These are phyloP conservation scores for Struthidea cinerea DNA, from an alignment of 2,113 vertebrate genomes.

Conservation along the genomic window DNA sequence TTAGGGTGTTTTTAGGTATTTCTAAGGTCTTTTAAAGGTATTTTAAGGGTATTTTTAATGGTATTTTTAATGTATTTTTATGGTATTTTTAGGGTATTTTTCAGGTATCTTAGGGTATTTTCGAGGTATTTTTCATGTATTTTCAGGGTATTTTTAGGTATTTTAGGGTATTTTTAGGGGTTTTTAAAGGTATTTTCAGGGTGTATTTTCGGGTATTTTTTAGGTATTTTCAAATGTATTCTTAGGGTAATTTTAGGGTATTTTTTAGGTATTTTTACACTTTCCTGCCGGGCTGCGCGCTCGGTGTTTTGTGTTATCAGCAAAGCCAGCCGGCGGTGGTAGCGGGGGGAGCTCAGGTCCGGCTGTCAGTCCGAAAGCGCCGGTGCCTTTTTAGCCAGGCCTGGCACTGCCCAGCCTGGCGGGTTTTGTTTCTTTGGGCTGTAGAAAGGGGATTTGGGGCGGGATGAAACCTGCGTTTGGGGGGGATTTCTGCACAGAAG, in stretches of 20 bases:
- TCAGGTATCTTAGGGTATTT: no score
- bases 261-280: not conserved
- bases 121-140: not conserved
- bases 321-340: not conserved
- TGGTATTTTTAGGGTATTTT: no score
- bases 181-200: no score
- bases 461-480: not conserved
- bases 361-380: rapidly evolving
- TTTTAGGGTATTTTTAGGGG: no score
- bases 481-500: rapidly evolving
- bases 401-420: rapidly evolving
- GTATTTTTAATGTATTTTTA: no score
- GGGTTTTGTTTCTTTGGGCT: not conserved
- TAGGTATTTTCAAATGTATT: not conserved
- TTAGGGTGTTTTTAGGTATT: not conserved
- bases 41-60: not conserved
- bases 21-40: no score
- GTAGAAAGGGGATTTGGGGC: not conserved
- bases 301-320: not conserved
- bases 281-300: not conserved
- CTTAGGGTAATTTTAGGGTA: not conserved
- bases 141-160: not conserved
- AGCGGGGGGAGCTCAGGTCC: not conserved
- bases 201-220: not conserved
- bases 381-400: not conserved